Base-by-base conservation (phyloP, 1,140 invertebrate species). In the Steinernema feltiae region DNA sequence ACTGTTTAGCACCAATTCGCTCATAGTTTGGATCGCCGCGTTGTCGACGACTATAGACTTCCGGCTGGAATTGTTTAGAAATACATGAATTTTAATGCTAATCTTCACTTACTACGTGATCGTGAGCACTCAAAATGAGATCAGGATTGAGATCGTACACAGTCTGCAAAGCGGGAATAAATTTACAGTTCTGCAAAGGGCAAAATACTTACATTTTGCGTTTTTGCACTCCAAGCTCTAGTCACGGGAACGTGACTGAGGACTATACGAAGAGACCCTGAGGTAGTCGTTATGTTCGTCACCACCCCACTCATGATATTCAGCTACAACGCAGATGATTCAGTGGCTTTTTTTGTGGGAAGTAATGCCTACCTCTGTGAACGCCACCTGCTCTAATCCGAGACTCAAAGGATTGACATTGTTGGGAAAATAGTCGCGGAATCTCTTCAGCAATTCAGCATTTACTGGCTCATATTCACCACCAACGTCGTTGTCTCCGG, bases 401-500 rank as follows among this genome's bases (percentile, higher is more conserved):
- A 80, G 71, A 15, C 79, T 84, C 30, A 82, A 76, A 17, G 85
- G 75, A n/a, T 82, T 83, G 32, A 81, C 76, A 21, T 85, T 70
- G 32, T 83, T 80, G 46, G 81, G 84, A 83, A 88, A 88, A 79
- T 85, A 80, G 32, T 80, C 80, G 69, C 84, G 82, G 83, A 87
- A 88, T 77, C 87, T 79, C 30, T 80, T 73, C 1, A 82, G 74
- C 78, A 87, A 86, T 70, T 70, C 74, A 3, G 77, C 32, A 24
- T 83, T 83, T 31, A 84, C 78, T 30, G 82, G 76, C 74, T 88
- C 87, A 30, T 72, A 77, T 79, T 88, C 88, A 29, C 88, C 88
- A 21, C 88, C 88, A 46, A 88, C 81, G 78, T 88, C 88, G 83
- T 88, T 88, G 75, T 88, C 88, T 24, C 88, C 88, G 69, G 87